phyloP scores from a whole-genome alignment of 2,113 vertebrate genomes.

The Chloebia gouldiae region DNA sequence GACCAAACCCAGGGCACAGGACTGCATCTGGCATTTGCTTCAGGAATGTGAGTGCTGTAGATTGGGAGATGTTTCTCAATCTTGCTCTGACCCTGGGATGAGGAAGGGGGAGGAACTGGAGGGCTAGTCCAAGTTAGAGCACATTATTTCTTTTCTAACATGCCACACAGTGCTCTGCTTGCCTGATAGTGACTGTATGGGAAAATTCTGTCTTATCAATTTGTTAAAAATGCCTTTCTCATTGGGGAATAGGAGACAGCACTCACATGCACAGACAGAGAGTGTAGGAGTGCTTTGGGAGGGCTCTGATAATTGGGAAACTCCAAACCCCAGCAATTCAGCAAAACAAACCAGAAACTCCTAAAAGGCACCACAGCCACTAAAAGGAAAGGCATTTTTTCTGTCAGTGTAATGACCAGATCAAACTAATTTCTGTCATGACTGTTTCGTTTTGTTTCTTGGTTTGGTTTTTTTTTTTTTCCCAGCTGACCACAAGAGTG shows the following conservation, averaged over 20 bases:
- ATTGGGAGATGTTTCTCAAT: background rate
- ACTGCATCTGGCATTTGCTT: background rate
- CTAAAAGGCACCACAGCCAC: background rate
- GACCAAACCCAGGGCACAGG: background rate
- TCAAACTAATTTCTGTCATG: background rate
- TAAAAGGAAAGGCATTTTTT: constrained; percentile 17
- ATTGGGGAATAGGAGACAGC: background rate
- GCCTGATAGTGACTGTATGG: background rate
- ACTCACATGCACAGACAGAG: background rate
- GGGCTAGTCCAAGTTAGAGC: background rate
- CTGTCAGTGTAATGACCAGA: background rate
- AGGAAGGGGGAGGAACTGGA: background rate
- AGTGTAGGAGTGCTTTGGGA: background rate
- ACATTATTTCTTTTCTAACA: background rate
- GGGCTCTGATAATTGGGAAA: background rate
- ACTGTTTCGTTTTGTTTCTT: background rate
- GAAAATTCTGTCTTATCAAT: constrained; percentile 32
- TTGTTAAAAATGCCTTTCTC: background rate
- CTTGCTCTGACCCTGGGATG: background rate
- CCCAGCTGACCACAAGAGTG: constrained; percentile 18
- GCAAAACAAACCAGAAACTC: constrained; percentile 22
- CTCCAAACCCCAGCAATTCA: background rate
- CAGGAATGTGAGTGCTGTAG: background rate
- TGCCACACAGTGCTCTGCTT: background rate
- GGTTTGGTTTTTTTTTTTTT: rapidly evolving